Evolutionary conservation across 2,797 vertebrate species (phyloP).

Genomic region (Simalia tracyae): DNA sequence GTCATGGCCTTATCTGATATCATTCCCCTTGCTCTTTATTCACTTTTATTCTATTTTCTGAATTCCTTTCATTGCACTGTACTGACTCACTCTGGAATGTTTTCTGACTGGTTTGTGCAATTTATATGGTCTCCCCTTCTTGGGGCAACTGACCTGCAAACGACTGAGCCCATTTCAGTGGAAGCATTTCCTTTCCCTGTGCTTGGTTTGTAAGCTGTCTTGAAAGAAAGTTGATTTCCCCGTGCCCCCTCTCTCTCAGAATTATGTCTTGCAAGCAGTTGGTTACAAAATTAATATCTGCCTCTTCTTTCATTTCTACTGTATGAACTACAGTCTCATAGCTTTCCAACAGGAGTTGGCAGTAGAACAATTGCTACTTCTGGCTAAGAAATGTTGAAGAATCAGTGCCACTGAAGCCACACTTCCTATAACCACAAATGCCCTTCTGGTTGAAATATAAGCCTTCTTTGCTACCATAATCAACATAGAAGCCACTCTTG

Average conservation of each 20-base stretch:
- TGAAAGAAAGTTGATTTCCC: neutral
- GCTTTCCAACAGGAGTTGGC: neutral
- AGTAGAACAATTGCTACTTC: neutral
- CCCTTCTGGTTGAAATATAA: neutral
- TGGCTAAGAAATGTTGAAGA: neutral
- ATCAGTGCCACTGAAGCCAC: neutral
- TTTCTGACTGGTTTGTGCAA: neutral
- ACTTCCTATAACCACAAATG: neutral
- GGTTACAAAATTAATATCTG: neutral
- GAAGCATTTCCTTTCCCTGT: neutral
- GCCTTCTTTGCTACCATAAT: neutral
- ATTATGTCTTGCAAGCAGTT: neutral
- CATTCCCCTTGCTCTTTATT: neutral
- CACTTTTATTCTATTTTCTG: neutral
- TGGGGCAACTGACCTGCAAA: neutral
- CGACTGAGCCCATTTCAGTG: neutral
- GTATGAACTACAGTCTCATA: neutral
- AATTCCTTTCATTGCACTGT: neutral
- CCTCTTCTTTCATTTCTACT: neutral
- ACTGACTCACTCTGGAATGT: neutral
- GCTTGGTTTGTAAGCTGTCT: neutral
- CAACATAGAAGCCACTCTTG: neutral
- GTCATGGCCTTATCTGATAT: neutral
- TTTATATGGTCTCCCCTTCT: neutral
- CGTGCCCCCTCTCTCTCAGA: neutral